Base-by-base conservation (phyloP, 2,113 vertebrate species). In the Toxotes chatareus region DNA sequence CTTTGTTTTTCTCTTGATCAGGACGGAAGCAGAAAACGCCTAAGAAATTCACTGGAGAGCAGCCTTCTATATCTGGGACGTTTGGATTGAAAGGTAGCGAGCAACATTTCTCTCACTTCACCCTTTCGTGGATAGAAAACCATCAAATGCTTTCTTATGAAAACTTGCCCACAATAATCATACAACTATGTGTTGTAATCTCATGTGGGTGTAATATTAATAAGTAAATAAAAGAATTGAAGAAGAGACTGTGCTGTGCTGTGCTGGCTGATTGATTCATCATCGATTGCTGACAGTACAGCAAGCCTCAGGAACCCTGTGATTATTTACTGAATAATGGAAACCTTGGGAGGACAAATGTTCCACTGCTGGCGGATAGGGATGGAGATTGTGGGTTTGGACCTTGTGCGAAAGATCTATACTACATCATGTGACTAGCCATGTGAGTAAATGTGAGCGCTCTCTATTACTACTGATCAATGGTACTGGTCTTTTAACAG, bases 1-100 rank as follows among this genome's bases (percentile, higher is more conserved):
- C 92, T 89, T 62, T 92, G 79, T 92, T 93, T 90, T 93, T 91
- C 91, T 95, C 89, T 94, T 92, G 97, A 97, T 96, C 93, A 99
- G 98, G 98, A 97, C 97, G 98, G 96, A 99, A 99, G 96, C 98
- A 99, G 94, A 99, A 97, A 95, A 99, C 97, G 72, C 98, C 98
- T 68, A 99, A 99, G 94, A 99, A 99, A 84, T 99, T 99, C 93
- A 99, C 98, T 0, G 98, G 98, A 91, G 97, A 99, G 89, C 98
- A 99, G 93, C 98, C 98, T 0, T 99, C 98, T 14, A 99, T 99
- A 94, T 98, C 97, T 47, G 97, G 98, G 79, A 99, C 98, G 0
- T 99, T 99, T 73, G 97, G 98, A 79, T 91, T 99, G 87, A 99
- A 99, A 98, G 98, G 98, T 99, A 93, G 90, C 34, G 59, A 23